Conservation (phyloP, 1,140 invertebrate species). For the Copidosoma floridanum region DNA sequence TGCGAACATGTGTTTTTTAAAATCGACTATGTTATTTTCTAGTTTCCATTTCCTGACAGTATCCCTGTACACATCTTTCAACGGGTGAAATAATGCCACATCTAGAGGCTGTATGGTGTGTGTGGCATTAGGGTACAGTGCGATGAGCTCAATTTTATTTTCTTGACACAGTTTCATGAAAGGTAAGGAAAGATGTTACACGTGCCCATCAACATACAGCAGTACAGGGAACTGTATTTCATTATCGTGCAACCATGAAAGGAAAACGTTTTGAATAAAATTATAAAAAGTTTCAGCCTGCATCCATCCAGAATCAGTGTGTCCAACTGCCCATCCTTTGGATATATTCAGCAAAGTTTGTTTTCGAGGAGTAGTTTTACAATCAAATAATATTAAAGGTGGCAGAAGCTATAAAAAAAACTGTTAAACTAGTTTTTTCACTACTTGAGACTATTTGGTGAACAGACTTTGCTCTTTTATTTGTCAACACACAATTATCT, state of each 20-base stretch:
- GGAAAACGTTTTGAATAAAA: not conserved
- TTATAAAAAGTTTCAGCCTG: not conserved
- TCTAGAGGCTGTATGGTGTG: not conserved
- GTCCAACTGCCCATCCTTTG: not conserved
- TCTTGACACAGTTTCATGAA: not conserved
- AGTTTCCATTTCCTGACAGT: too few relatives aligned
- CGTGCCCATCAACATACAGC: not conserved
- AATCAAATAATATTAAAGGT: not conserved
- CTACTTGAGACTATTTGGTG: not conserved
- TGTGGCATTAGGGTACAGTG: not conserved
- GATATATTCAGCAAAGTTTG: not conserved
- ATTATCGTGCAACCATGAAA: not conserved
- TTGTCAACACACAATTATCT: too few relatives aligned
- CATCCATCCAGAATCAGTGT: not conserved
- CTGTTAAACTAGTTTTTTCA: not conserved
- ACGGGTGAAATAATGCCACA: not conserved
- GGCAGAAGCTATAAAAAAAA: not conserved
- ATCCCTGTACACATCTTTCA: too few relatives aligned
- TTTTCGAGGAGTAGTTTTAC: not conserved
- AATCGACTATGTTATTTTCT: too few relatives aligned
- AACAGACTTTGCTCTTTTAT: too few relatives aligned
- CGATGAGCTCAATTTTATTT: conserved; percentile 1
- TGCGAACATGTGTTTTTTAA: too few relatives aligned
- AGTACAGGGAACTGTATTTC: conserved; percentile 1
- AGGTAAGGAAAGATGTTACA: not conserved